Base-by-base conservation (phyloP, 2,888 invertebrate genomes). In the Elegia similella region DNA sequence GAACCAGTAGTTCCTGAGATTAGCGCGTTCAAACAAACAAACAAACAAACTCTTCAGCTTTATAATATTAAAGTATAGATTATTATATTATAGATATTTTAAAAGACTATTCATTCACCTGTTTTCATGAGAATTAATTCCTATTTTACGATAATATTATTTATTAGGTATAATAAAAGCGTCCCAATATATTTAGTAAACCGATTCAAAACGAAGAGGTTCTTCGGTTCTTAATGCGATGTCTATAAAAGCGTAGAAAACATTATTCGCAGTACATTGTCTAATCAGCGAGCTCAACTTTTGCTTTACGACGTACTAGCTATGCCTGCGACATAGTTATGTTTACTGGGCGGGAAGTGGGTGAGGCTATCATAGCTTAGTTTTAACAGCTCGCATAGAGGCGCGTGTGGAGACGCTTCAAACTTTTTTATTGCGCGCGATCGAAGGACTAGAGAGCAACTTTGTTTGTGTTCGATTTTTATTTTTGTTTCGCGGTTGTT, bases 351-450 rank as follows among this genome's bases (percentile, higher is more conserved):
- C 32, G 47, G 55, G 43, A 55, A 61, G 61, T 62, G 62, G 59
- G 60, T 57, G 62, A 61, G 61, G 58, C 59, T 42, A 59, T 61
- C 58, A 64, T 62, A 56, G 61, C 59, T 56, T 38, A 66, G 62
- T 64, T 66, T 66, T 66, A 63, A 63, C 63, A 63, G 66, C 62
- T 47, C 43, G 57, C 43, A 52, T 58, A 60, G 54, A 30, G 62
- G 59, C 52, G 54, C 53, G 38, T 46, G 57, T 63, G 57, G 65
- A 62, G 65, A 52, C 44, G 59, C 42, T 17, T 34, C 47, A 15
- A 61, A 58, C 60, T 60, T 60, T 60, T 60, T 53, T 60, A 60
- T 58, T 60, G 56, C 48, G 32, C 43, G 23, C 42, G 17, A 43
- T 52, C 43, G 53, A 34, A 50, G 34, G 50, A 34, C 34, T 16